Base-by-base conservation (phyloP, 2,797 vertebrate genomes). In the Cossypha heuglini region DNA sequence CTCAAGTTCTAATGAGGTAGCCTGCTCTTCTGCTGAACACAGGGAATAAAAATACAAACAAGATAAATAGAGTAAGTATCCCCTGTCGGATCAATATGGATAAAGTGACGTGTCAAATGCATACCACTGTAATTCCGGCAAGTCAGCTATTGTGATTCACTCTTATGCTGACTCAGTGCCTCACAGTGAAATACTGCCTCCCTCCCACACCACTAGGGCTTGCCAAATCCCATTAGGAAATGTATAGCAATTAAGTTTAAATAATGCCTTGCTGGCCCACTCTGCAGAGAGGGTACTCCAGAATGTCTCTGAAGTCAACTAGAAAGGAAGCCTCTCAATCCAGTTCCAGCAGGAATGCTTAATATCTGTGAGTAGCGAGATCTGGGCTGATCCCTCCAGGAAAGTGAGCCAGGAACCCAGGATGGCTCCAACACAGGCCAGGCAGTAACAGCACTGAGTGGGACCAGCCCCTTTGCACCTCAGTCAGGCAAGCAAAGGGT, bases 151-250 rank as follows among this genome's bases (percentile, higher is more conserved):
- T 74, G 45, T 38, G 85, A 83, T 82, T 82, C 88, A 45, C 54
- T 73, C 52, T 72, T 87, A 24, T 33, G 93, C 89, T 95, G 93
- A 97, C 72, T 91, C 84, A 54, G 74, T 42, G 52, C 61, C 79
- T 87, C 77, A 42, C 31, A 79, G 58, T 35, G 67, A 93, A 92
- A 93, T 76, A 82, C 29, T 86, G 71, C 82, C 91, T 74, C 19
- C n/a, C 21, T 73, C 75, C 48, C 67, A 85, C 57, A 57, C 61
- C 48, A 33, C 35, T 29, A 38, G 21, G 17, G 64, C 45, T 74
- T 93, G 78, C 84, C 85, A 91, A 93, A 92, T 87, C 11, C 49
- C 75, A 91, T 91, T 73, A 87, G 82, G 71, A 93, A 89, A 89
- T 38, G 24, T 73, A 91, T 7, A 89, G 71, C 67, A 82, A 83